phyloP scores from a whole-genome alignment of 2,113 vertebrate genomes.

The Riparia riparia region DNA sequence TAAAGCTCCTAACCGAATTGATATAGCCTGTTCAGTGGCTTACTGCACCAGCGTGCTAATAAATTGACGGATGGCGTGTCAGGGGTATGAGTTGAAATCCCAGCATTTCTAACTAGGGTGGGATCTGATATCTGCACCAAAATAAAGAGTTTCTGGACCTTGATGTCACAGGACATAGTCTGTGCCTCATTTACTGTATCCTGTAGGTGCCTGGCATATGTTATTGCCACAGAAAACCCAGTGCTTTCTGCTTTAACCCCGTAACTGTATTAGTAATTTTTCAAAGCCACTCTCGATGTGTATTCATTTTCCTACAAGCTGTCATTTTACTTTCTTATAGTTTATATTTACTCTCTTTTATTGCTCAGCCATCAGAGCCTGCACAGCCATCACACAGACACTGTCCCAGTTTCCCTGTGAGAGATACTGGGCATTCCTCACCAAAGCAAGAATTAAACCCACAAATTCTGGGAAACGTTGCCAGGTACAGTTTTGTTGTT shows the following conservation, averaged over 20 bases:
- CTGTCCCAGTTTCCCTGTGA: constrained; percentile 48
- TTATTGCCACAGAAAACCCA: constrained; percentile 64
- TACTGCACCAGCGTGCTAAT: constrained; percentile 82
- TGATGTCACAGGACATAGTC: constrained; percentile 73
- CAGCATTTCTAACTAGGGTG: constrained; percentile 77
- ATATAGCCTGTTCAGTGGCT: constrained; percentile 80
- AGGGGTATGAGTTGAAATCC: constrained; percentile 76
- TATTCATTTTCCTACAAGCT: constrained; percentile 40
- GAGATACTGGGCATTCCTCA: constrained; percentile 37
- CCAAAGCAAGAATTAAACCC: constrained; percentile 2
- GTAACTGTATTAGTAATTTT: constrained; percentile 67
- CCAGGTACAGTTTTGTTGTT: constrained; percentile 43
- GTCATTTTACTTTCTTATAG: constrained; percentile 49
- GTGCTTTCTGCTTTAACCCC: constrained; percentile 56
- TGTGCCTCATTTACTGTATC: constrained; percentile 57
- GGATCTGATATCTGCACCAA: constrained; percentile 75
- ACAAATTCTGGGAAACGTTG: constrained; percentile 12
- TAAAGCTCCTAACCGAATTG: constrained; percentile 71
- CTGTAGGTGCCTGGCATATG: constrained; percentile 62
- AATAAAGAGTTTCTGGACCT: constrained; percentile 78
- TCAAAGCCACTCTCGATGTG: constrained; percentile 28
- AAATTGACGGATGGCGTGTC: constrained; percentile 85
- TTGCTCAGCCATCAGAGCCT: neutral
- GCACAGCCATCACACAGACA: neutral
- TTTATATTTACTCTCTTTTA: constrained; percentile 18